phyloP scores from a whole-genome alignment of 2,797 vertebrate genomes.

The Petrocephalus schoutedeni region DNA sequence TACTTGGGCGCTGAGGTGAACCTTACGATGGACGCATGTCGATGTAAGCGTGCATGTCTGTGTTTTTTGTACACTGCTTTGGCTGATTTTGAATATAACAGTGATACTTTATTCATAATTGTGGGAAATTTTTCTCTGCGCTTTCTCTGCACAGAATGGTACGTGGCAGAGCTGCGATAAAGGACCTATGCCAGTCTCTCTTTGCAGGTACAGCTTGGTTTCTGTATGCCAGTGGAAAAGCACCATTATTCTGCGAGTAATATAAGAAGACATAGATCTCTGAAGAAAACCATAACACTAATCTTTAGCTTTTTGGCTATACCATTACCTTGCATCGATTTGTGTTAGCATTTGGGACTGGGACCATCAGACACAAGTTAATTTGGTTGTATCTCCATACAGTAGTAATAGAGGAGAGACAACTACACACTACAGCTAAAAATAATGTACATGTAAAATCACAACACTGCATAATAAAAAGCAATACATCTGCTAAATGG shows the following conservation, averaged over 20 bases:
- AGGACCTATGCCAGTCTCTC: too few species aligned
- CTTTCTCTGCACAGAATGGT: not conserved
- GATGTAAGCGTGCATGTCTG: not conserved
- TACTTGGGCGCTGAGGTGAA: not conserved
- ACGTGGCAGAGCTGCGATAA: too few species aligned
- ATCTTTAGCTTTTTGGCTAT: not conserved
- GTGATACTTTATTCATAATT: not conserved
- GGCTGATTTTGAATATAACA: not conserved
- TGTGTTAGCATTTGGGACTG: not conserved
- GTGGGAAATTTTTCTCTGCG: not conserved
- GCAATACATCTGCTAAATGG: not conserved
- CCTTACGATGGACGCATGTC: not conserved
- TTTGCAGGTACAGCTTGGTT: too few species aligned
- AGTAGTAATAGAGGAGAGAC: not conserved
- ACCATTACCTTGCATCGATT: not conserved
- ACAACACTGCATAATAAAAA: not conserved
- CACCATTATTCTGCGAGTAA: not conserved
- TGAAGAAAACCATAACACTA: not conserved
- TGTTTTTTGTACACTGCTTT: not conserved
- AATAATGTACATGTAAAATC: not conserved
- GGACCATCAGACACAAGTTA: not conserved
- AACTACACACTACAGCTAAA: not conserved
- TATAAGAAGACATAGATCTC: not conserved
- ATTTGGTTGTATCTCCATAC: not conserved
- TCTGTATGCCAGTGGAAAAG: not conserved